Evolutionary conservation across 2,888 invertebrate species (phyloP).

Genomic region (Ophioninae sp.): DNA sequence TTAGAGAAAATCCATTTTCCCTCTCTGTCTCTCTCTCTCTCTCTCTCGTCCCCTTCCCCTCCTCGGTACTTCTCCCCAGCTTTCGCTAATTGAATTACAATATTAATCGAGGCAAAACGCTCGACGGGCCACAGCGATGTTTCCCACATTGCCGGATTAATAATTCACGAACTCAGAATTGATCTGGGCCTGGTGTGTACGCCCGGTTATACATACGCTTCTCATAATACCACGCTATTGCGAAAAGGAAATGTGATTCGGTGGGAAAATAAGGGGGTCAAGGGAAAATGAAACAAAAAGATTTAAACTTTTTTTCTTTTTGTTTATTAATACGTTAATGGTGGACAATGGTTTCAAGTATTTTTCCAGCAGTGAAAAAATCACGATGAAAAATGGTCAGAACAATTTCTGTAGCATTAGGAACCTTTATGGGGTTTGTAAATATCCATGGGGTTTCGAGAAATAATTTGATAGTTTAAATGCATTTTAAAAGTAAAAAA

Average conservation of each 20-base stretch:
- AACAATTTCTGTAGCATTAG: no score
- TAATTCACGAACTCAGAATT: slow-evolving; percentile 66
- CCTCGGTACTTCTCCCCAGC: slow-evolving; percentile 49
- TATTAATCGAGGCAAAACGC: slow-evolving; percentile 66
- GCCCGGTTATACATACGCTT: slow-evolving; percentile 39
- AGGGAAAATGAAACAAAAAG: neutral
- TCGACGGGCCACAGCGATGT: slow-evolving; percentile 58
- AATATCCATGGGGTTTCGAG: no score
- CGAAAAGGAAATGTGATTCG: neutral
- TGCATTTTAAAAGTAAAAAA: no score
- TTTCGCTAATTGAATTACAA: slow-evolving; percentile 67
- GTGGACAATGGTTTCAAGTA: slow-evolving; percentile 5
- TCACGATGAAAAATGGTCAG: no score
- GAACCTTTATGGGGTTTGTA: no score
- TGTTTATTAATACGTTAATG: slow-evolving; percentile 11
- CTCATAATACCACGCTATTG: slow-evolving; percentile 17
- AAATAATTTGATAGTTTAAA: no score
- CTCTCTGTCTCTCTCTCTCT: slow-evolving; percentile 21
- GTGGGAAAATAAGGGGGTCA: neutral
- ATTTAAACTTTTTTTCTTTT: neutral
- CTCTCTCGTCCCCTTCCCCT: neutral
- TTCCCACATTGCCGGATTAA: slow-evolving; percentile 65
- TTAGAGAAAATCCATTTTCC: slow-evolving; percentile 29
- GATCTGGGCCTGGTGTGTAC: slow-evolving; percentile 51
- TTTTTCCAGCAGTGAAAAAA: no score